Percentiles rank a stretch among this genome's conserved stretches.
phyloP scores from a whole-genome alignment of 2,888 invertebrate species.

The Brachyopa scutellaris region DNA sequence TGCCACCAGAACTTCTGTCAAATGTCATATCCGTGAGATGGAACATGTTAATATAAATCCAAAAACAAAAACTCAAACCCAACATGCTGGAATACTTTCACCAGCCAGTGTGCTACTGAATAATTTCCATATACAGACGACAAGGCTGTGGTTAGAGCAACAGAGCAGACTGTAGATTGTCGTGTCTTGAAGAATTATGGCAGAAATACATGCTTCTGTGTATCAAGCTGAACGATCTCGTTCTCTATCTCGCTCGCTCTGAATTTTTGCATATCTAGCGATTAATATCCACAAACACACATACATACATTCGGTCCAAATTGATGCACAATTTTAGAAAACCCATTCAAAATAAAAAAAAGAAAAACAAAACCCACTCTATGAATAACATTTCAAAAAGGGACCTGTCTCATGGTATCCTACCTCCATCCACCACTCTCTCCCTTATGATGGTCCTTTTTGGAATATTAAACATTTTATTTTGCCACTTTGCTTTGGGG shows the following conservation, averaged over 20 bases:
- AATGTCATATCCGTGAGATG: too few relatives aligned
- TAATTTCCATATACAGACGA: neutral
- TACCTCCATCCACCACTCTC: conserved; percentile 14
- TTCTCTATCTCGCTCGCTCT: conserved; percentile 13
- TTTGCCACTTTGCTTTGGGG: conserved; percentile 61
- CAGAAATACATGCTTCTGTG: conserved; percentile 60
- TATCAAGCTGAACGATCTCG: conserved; percentile 52
- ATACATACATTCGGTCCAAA: conserved; percentile 41
- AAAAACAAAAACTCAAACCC: too few relatives aligned
- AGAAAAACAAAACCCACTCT: conserved; percentile 25
- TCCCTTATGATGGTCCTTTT: conserved; percentile 43
- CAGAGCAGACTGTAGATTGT: conserved; percentile 59
- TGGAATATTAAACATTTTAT: conserved; percentile 69
- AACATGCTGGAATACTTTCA: neutral
- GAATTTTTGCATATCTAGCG: conserved; percentile 65
- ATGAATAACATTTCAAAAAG: conserved; percentile 55
- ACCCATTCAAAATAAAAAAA: conserved; percentile 21
- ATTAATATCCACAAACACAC: conserved; percentile 42
- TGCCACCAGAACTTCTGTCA: too few relatives aligned
- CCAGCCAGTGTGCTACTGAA: neutral
- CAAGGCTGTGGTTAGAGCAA: conserved; percentile 20
- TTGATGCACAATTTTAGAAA: conserved; percentile 49
- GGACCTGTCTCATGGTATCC: conserved; percentile 56
- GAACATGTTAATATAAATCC: too few relatives aligned
- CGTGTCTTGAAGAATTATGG: conserved; percentile 68